These are phyloP conservation scores for Fopius arisanus DNA, from an alignment of 1,140 invertebrate species.

Conservation along the genomic window DNA sequence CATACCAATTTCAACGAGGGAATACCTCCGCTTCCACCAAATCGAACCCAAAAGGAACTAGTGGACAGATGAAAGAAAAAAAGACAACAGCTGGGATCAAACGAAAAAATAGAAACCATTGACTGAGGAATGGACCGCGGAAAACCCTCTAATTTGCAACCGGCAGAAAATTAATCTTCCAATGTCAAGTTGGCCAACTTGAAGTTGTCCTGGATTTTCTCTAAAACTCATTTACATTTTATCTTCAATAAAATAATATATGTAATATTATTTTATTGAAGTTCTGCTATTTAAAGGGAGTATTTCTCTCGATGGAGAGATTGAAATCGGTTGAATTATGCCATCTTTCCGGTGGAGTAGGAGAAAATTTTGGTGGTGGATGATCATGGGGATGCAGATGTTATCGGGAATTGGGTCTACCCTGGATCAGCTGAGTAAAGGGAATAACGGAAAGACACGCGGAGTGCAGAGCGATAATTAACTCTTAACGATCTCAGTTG, in stretches of 20 bases:
- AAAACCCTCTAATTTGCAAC: no score
- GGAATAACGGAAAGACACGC: slow-evolving; percentile 6
- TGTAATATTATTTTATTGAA: no score
- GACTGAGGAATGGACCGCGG: no score
- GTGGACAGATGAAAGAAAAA: background rate
- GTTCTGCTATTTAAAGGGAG: no score
- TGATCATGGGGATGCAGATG: background rate
- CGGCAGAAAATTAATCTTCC: no score
- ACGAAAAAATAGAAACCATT: background rate
- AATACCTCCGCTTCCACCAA: background rate
- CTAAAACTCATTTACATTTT: no score
- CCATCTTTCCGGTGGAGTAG: background rate
- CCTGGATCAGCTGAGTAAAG: slow-evolving; percentile 9
- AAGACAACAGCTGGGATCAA: background rate
- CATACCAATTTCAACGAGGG: slow-evolving; percentile 15
- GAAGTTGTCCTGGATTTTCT: no score
- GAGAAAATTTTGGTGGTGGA: background rate
- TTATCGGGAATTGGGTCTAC: background rate
- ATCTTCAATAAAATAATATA: no score
- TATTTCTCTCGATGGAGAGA: background rate
- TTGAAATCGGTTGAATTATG: background rate
- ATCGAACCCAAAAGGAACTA: background rate
- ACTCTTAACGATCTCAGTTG: slow-evolving; percentile 82
- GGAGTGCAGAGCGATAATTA: slow-evolving; percentile 34
- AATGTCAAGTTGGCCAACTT: no score